Base-by-base conservation (phyloP, 1,140 invertebrate species). In the Pogonomyrmex barbatus region DNA sequence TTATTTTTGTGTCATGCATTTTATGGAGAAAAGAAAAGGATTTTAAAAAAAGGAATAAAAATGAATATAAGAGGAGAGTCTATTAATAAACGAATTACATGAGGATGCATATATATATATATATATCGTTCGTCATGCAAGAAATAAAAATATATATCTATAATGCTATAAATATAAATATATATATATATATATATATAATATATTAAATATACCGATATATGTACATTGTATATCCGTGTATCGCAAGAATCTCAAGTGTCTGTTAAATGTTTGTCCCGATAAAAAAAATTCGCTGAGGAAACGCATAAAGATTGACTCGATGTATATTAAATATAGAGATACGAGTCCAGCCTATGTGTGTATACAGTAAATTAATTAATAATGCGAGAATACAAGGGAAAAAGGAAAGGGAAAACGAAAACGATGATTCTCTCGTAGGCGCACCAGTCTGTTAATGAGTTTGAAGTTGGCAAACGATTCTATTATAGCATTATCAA, bases 1-100 rank as follows among this genome's bases (percentile, higher is more conserved):
- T 94, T 94, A 94, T 94, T 95, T 95, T 95, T 95, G 92, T 94
- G 94, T 94, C 91, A 91, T 95, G 94, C 94, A 94, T 95, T 95
- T 95, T 94, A 93, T 33, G 90, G 87, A 85, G 87, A 85, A 76
- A 91, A 91, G 65, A 87, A 85, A 70, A 42, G 36, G n/a, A 65
- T 65, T 65, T 2, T 12, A 67, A 87, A 45, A 56, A 83, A 60
- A 36, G 6, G 17, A 81, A 81, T 14, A 47, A 47, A 88, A 45
- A 65, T 68, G 56, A 77, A 88, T 79, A 87, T 73, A 71, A 75
- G 36, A 77, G 87, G 71, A 90, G 67, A 73, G 42, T 87, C 65
- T 89, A 87, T 88, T 75, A 78, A 83, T 71, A 79, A 87, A 87
- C 76, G 62, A 90, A 79, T 78, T 88, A 78, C 24, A 42, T 10